phyloP scores from a whole-genome alignment of 2,797 vertebrate species.

The Denticeps clupeoides region DNA sequence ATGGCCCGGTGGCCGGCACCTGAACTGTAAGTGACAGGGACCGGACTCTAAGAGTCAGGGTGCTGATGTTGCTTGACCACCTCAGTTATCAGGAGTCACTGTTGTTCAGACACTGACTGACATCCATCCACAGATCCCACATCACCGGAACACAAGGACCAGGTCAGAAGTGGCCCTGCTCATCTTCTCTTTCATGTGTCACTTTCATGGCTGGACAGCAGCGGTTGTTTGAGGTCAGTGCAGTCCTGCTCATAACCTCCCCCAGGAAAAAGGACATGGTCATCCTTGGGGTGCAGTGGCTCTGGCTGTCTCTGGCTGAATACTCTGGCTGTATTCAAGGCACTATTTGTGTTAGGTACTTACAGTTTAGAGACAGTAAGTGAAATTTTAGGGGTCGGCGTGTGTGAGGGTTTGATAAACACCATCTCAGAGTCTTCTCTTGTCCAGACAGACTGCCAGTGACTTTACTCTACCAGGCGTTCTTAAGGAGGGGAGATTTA shows the following conservation, averaged over 20 bases:
- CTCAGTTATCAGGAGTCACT: too few species aligned
- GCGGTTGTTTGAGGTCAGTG: background rate
- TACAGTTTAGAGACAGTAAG: too few species aligned
- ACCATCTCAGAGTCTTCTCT: slow-evolving; percentile 4
- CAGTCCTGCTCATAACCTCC: background rate
- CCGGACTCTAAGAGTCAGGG: too few species aligned
- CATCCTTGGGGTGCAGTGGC: slow-evolving; percentile 11
- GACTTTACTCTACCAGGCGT: slow-evolving; percentile 36
- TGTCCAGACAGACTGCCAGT: slow-evolving; percentile 27
- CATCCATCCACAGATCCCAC: too few species aligned
- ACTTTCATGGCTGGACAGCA: background rate
- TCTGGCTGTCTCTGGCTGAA: background rate
- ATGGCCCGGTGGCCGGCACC: too few species aligned
- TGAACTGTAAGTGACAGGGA: too few species aligned
- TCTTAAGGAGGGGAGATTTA: slow-evolving; percentile 35
- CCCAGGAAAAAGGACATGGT: slow-evolving; percentile 16
- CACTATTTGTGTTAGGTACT: too few species aligned
- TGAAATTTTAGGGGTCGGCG: too few species aligned
- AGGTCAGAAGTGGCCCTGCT: slow-evolving; percentile 7
- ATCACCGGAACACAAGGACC: too few species aligned
- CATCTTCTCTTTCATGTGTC: slow-evolving; percentile 8
- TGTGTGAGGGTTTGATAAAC: slow-evolving; percentile 23
- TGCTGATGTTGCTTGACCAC: too few species aligned
- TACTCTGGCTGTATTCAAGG: too few species aligned
- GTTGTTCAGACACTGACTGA: too few species aligned